Base-by-base conservation (phyloP, 2,888 invertebrate species). In the Stenchaetothrips biformis region DNA sequence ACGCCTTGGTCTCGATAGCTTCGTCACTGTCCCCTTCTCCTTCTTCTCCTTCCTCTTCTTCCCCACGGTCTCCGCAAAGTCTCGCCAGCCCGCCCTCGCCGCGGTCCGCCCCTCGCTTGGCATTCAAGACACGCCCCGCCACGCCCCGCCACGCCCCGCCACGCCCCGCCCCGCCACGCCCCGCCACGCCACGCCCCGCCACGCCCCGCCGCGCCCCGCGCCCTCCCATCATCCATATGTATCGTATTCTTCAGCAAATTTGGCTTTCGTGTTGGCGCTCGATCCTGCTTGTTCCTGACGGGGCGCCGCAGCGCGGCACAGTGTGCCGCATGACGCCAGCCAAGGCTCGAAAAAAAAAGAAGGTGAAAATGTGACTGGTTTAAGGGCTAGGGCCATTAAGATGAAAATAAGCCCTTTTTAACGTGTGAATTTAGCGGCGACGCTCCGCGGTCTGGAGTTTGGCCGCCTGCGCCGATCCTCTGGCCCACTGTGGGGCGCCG, bases 231-330 rank as follows among this genome's bases (percentile, higher is more conserved):
- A 74, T 74, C 67, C 67, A 74, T 74, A 74, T 74, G 67, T 74
- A 74, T 74, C 67, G 67, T 74, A 74, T 74, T 74, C 67, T 74
- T 74, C 67, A 74, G 67, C 67, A 74, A 74, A 74, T 74, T 74
- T 74, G 67, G 67, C 67, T 74, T 74, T 74, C 67, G 67, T 74
- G 67, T 74, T 74, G 59, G 16, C 59, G 59, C 59, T 13, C 59
- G 59, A 59, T 13, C 59, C 59, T 13, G 21, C 67, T 74, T 74
- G 67, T 74, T 74, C 67, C 67, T 74, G 67, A 74, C 67, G 67
- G 11, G 25, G 67, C 67, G 25, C 67, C 67, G 11, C 67, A 13
- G 67, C 21, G 2, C 25, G 21, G 21, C 25, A 7, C 9, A 3
- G 67, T 25, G 8, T 59, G 53, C 53, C 2, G 53, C 59, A 16